phyloP scores from a whole-genome alignment of 2,888 invertebrate genomes.

The Mythimna pallens region DNA sequence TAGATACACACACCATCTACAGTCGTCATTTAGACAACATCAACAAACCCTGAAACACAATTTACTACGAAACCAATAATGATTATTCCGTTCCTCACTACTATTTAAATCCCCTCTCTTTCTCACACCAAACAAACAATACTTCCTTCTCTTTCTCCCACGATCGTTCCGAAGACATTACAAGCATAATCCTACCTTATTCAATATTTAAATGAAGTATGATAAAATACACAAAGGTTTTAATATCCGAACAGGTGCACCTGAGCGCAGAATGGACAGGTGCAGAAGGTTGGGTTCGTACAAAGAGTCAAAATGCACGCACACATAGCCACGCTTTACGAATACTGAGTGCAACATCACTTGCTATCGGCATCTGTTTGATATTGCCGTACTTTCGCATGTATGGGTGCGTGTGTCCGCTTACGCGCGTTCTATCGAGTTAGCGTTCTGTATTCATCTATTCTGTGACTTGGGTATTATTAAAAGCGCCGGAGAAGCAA shows the following conservation, averaged over 20 bases:
- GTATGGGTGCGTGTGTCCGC: background rate
- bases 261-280: background rate
- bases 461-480: conserved; percentile 25
- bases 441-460: conserved; percentile 23
- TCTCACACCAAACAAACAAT: conserved; percentile 2
- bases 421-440: background rate
- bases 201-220: conserved; percentile 72
- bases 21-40: background rate
- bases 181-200: conserved; percentile 66
- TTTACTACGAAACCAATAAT: conserved; percentile 6
- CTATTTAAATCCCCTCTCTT: conserved; percentile 15
- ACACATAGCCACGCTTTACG: background rate
- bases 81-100: conserved; percentile 14
- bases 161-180: conserved; percentile 62
- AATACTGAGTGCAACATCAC: background rate
- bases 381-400: background rate
- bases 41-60: background rate
- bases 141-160: conserved; percentile 8
- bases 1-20: background rate
- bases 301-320: background rate
- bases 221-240: conserved; percentile 70
- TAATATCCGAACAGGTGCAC: conserved; percentile 61
- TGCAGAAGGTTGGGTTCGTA: conserved; percentile 6
- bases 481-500: conserved; percentile 46
- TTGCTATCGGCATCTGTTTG: background rate